Conservation (phyloP, 1,140 invertebrate species). For the Drosophila dunni region DNA sequence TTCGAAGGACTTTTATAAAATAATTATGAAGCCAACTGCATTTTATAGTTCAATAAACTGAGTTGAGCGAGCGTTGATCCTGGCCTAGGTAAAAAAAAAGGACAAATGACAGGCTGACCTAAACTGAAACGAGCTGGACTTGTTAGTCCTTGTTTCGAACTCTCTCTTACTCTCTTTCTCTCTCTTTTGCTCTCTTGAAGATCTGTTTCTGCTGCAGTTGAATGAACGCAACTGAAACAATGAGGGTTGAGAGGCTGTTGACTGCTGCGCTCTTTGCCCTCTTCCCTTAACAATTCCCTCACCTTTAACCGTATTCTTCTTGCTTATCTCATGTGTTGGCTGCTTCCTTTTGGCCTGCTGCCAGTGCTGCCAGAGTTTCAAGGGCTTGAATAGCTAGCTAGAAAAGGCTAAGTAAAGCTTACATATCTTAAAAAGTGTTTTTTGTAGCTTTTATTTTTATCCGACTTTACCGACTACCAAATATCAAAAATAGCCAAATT, state of each 20-base stretch:
- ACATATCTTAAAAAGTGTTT: too few relatives aligned
- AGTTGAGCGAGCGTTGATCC: constrained; percentile 62
- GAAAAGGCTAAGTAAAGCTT: too few relatives aligned
- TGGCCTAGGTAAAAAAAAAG: constrained; percentile 45
- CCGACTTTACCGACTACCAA: too few relatives aligned
- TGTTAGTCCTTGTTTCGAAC: background rate
- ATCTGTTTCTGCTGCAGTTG: constrained; percentile 32
- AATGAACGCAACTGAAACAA: constrained; percentile 42
- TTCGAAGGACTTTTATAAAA: constrained; percentile 29
- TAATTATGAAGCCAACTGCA: constrained; percentile 34
- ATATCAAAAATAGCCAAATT: too few relatives aligned
- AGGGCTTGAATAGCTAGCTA: too few relatives aligned
- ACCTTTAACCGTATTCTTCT: too few relatives aligned
- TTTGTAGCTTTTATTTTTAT: too few relatives aligned
- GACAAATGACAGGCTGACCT: constrained; percentile 5
- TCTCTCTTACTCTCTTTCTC: background rate
- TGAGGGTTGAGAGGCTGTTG: constrained; percentile 33
- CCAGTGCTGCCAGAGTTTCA: background rate
- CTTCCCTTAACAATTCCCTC: background rate
- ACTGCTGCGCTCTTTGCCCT: background rate
- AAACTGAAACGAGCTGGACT: background rate
- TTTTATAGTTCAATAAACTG: constrained; percentile 76
- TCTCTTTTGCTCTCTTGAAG: background rate
- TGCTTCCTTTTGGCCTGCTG: constrained; percentile 7
- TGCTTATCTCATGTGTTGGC: background rate